Evolutionary conservation across 1,140 invertebrate species (phyloP).

Genomic region (Arion vulgaris): DNA sequence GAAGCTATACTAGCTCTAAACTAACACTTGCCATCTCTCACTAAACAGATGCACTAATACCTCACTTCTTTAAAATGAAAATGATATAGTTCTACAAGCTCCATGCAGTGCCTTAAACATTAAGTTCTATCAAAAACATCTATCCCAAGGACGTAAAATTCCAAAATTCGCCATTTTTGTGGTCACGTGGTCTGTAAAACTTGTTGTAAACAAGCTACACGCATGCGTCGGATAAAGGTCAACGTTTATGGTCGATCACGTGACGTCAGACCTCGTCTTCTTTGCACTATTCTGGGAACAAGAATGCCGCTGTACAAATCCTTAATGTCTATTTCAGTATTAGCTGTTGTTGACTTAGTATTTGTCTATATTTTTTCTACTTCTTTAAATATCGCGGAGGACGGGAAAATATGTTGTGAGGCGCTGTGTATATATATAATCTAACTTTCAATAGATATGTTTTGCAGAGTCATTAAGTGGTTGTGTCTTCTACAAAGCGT

Average conservation of each 20-base stretch:
- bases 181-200: constrained; percentile 5
- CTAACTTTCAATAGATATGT: no score
- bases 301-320: neutral
- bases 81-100: neutral
- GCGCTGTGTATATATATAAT: no score
- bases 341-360: no score
- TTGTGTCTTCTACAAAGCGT: no score
- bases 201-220: constrained; percentile 7
- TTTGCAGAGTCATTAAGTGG: no score
- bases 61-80: neutral
- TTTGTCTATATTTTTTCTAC: no score
- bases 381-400: no score
- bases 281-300: neutral
- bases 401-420: no score
- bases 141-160: neutral
- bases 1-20: neutral
- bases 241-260: neutral
- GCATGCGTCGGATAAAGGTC: neutral
- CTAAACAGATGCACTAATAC: neutral
- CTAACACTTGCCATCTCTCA: neutral
- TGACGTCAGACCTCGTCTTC: neutral
- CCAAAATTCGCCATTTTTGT: neutral
- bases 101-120: neutral
- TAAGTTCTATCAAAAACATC: neutral
- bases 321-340: neutral